Percentiles rank a stretch among this genome's conserved stretches.
Evolutionary conservation across 2,113 vertebrate species (phyloP).

Genomic region (Labeo rohita): DNA sequence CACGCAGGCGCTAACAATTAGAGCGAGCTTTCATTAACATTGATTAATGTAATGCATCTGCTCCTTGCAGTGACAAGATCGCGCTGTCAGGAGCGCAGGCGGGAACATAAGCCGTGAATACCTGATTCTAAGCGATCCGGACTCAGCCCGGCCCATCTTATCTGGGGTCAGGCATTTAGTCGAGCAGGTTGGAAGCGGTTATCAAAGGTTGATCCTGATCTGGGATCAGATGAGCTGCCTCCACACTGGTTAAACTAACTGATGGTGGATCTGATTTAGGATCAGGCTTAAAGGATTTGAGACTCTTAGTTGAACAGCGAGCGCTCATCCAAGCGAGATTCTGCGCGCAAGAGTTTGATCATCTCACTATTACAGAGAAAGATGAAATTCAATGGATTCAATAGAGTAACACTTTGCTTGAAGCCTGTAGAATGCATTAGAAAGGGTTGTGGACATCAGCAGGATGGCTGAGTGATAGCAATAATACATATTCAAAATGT

Average conservation of each 20-base stretch:
- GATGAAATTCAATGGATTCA: not conserved
- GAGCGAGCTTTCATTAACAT: conserved; percentile 53
- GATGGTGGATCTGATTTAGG: conserved; percentile 29
- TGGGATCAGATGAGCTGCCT: conserved; percentile 21
- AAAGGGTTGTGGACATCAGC: not conserved
- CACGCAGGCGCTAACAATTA: conserved; percentile 43
- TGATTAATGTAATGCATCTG: conserved; percentile 56
- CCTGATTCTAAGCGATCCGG: conserved; percentile 32
- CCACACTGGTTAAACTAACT: not conserved
- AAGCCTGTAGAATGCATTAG: not conserved
- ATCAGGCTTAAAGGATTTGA: conserved; percentile 21
- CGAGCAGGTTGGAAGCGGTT: not conserved
- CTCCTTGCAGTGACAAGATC: conserved; percentile 26
- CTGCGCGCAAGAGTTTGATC: not conserved
- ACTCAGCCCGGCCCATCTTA: not conserved
- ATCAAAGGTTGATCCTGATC: conserved; percentile 19
- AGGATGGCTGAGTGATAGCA: not conserved
- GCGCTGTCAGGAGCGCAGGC: conserved; percentile 32
- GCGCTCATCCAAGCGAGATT: conserved; percentile 7
- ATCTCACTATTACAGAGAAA: not conserved
- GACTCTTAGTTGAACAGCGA: not conserved
- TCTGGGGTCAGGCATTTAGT: conserved; percentile 5
- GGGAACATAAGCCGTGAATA: conserved; percentile 35
- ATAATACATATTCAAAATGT: not conserved
- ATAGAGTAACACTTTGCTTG: not conserved